Evolutionary conservation across 2,113 vertebrate genomes (phyloP).

Genomic region (Notiomystis cincta): DNA sequence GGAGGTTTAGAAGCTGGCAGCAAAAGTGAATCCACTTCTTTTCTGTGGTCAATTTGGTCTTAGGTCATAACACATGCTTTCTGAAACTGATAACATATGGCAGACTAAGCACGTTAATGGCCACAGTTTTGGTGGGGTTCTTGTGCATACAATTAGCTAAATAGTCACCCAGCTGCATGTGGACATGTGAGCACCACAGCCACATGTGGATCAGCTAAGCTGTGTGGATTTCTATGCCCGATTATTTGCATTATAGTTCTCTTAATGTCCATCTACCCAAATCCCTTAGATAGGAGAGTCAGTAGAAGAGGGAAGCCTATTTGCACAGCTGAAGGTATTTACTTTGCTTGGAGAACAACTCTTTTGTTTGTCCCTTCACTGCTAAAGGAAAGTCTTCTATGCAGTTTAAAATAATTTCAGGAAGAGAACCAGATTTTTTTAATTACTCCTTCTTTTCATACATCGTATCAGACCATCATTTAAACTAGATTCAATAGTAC

Average conservation of each 20-base stretch:
- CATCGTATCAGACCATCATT: not conserved
- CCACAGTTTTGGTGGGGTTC: not conserved
- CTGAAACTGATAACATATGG: not conserved
- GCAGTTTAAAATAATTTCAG: not conserved
- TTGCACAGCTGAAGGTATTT: not conserved
- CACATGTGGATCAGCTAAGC: not conserved
- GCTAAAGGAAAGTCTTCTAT: not conserved
- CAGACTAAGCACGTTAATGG: not conserved
- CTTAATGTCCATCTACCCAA: not conserved
- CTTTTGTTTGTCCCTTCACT: not conserved
- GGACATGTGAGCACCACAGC: not conserved
- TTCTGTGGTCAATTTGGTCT: not conserved
- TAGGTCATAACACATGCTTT: not conserved
- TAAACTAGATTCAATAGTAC: not conserved
- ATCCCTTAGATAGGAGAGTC: not conserved
- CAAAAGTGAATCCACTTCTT: not conserved
- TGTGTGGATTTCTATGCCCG: not conserved
- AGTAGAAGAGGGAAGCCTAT: not conserved
- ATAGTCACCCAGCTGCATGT: not conserved
- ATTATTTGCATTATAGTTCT: not conserved
- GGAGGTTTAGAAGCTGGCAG: not conserved
- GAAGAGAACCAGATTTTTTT: not conserved
- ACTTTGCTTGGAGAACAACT: not conserved
- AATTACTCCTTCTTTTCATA: not conserved
- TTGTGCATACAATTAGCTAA: not conserved